A percentile compares a stretch with the other conserved stretches of the same genome.
Evolutionary conservation across 1,140 invertebrate species (phyloP).

Genomic region (Centruroides vittatus): DNA sequence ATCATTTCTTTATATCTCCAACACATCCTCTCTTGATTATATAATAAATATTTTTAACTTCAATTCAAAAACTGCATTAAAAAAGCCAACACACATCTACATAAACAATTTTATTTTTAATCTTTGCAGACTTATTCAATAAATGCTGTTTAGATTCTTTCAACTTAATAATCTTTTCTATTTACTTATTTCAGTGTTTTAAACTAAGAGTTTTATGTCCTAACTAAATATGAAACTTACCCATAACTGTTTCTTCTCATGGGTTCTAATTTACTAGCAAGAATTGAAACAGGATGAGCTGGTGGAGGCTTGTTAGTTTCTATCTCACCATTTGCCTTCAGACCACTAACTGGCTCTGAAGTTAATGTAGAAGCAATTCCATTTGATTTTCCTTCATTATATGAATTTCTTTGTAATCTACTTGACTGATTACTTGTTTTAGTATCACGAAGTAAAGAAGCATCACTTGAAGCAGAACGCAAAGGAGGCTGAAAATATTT

Average conservation of each 20-base stretch:
- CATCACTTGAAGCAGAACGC: neutral
- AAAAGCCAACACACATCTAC: too few relatives aligned
- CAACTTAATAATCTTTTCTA: too few relatives aligned
- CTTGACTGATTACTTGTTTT: neutral
- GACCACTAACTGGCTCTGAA: neutral
- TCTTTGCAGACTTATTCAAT: too few relatives aligned
- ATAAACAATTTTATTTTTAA: too few relatives aligned
- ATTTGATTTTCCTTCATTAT: constrained; percentile 12
- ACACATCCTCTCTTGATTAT: too few relatives aligned
- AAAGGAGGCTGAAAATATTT: neutral
- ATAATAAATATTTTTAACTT: too few relatives aligned
- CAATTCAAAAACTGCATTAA: too few relatives aligned
- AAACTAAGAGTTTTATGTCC: neutral
- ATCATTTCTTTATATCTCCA: too few relatives aligned
- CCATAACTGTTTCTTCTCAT: constrained; percentile 46
- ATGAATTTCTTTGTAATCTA: neutral
- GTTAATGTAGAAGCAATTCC: neutral
- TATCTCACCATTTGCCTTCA: constrained; percentile 1
- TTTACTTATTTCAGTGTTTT: neutral
- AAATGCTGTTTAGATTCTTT: too few relatives aligned
- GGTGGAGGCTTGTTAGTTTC: constrained; percentile 19
- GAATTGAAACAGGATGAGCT: constrained; percentile 23
- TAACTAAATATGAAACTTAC: neutral
- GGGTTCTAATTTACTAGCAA: constrained; percentile 42
- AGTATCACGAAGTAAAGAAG: neutral